These are phyloP conservation scores for Mamestra configurata DNA, from an alignment of 1,140 invertebrate genomes.

Conservation along the genomic window DNA sequence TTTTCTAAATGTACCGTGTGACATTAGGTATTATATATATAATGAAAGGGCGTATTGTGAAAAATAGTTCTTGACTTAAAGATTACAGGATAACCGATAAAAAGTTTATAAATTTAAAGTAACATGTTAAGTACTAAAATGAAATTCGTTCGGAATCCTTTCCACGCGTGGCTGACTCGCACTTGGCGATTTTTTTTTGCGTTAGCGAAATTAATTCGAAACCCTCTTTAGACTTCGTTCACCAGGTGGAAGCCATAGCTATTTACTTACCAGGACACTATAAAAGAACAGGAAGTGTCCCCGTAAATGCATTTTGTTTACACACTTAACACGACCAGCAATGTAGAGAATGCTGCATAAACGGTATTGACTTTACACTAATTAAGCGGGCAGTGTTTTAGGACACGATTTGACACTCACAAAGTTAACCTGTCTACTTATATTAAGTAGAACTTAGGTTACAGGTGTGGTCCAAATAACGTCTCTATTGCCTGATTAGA, in stretches of 20 bases:
- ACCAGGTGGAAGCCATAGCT: neutral
- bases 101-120: no score
- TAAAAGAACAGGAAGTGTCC: neutral
- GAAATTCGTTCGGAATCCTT: no score
- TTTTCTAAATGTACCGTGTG: no score
- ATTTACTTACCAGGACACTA: neutral
- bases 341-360: conserved; percentile 25
- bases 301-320: conserved; percentile 20
- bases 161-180: no score
- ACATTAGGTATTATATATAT: no score
- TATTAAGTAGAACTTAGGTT: neutral
- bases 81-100: no score
- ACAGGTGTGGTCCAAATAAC: no score
- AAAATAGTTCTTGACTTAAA: no score
- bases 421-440: neutral
- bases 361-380: conserved; percentile 1
- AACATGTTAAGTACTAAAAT: no score
- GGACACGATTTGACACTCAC: neutral
- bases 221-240: neutral
- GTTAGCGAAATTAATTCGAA: neutral
- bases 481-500: neutral
- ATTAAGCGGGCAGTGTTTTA: neutral
- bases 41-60: no score
- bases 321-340: conserved; percentile 6
- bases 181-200: no score